Evolutionary conservation across 1,140 invertebrate species (phyloP).

Genomic region (Ladona fulva): DNA sequence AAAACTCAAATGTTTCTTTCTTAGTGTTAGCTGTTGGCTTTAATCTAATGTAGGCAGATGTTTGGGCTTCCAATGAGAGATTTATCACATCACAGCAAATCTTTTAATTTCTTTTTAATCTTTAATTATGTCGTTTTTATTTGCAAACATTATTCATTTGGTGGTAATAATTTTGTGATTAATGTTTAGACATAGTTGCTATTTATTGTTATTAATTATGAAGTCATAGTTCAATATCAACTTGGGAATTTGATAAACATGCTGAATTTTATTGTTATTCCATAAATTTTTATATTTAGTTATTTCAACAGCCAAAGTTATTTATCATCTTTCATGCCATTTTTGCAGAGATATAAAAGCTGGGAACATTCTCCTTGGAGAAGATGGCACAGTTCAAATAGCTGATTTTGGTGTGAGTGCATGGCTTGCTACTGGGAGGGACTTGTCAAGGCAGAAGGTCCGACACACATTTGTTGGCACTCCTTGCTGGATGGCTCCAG

Average conservation of each 20-base stretch:
- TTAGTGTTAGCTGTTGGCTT: too few species aligned
- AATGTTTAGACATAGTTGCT: too few species aligned
- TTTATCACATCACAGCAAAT: too few species aligned
- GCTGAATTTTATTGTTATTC: not conserved
- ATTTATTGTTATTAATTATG: too few species aligned
- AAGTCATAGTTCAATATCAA: not conserved
- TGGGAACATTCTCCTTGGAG: constrained; percentile 94
- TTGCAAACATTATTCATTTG: too few species aligned
- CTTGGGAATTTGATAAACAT: not conserved
- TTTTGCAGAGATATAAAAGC: constrained; percentile 87
- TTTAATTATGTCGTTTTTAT: too few species aligned
- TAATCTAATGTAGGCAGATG: too few species aligned
- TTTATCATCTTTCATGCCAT: not conserved
- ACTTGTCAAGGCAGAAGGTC: constrained; percentile 89
- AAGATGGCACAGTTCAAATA: constrained; percentile 97
- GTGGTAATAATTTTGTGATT: too few species aligned
- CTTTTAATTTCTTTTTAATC: too few species aligned
- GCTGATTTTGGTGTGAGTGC: constrained; percentile 91
- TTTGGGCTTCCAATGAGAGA: too few species aligned
- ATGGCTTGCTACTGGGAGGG: constrained; percentile 82
- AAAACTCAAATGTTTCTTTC: too few species aligned
- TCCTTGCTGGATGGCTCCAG: constrained; percentile 99
- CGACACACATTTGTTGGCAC: constrained; percentile 96
- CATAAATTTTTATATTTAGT: not conserved
- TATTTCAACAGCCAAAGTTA: not conserved